These are phyloP conservation scores for Trichoplusia ni DNA, from an alignment of 1,140 invertebrate species.

Conservation along the genomic window DNA sequence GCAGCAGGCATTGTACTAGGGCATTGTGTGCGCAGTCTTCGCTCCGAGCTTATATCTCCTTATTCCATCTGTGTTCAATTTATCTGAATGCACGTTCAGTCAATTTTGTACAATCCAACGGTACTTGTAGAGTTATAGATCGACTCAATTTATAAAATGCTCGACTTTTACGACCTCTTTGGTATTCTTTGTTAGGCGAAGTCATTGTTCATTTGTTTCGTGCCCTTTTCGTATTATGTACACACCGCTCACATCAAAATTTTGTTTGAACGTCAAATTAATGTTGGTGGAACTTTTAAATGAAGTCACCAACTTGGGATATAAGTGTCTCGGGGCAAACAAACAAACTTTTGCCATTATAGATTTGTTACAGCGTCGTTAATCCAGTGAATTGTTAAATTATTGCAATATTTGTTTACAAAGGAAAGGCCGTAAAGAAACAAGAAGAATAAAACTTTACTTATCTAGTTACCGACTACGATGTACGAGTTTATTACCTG, in stretches of 20 bases:
- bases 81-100: constrained; percentile 2
- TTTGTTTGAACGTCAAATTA: background rate
- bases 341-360: constrained; percentile 15
- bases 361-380: background rate
- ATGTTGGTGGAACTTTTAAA: background rate
- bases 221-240: background rate
- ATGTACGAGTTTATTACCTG: no score
- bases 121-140: background rate
- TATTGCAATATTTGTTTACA: no score
- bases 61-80: background rate
- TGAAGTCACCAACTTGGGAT: background rate
- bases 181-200: background rate
- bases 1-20: background rate
- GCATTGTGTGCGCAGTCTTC: background rate
- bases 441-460: no score
- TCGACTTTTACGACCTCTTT: background rate
- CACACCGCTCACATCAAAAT: background rate
- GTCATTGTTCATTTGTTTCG: background rate
- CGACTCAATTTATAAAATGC: background rate
- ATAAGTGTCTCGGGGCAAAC: background rate
- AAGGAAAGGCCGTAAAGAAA: no score
- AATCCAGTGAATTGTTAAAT: background rate
- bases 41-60: background rate
- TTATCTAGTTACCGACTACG: no score
- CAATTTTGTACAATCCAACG: constrained; percentile 1